Base-by-base conservation (phyloP, 2,888 invertebrate species). In the Cheilosia urbana region DNA sequence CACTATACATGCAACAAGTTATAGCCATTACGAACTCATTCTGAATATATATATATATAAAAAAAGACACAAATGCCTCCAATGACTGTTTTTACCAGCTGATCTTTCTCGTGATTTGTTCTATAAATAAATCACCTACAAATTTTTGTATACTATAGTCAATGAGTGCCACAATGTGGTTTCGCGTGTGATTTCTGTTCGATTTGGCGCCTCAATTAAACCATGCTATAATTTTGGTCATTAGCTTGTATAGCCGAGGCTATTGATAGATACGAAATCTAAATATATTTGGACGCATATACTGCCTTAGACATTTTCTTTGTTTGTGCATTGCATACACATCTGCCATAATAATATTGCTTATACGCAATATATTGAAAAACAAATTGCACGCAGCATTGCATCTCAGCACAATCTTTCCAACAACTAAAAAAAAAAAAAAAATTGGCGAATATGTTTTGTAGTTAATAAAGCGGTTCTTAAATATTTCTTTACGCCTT, bases 71-170 rank as follows among this genome's bases (percentile, higher is more conserved):
- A 65, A 76, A 63, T 75, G 40, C 55, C 57, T 45, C 40, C 40
- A 19, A 66, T 76, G 75, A 76, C 58, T 76, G 58, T 66, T 66
- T 66, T 30, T 66, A 68, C 76, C 76, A 76, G 76, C 76, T 76
- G 76, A 76, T 76, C 30, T 58, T 72, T 42, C 58, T 68, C 51
- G 76, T 60, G 51, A 17, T 27, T 42, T 75, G 19, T 42, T 66
- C 76, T 68, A 68, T 60, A 76, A 58, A 68, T 76, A 68, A 60
- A 21, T 68, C 47, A 37, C 58, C 40, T 58, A 57, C 40, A 76
- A 51, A 51, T 55, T 34, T 19, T 27, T 60, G 58, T 66, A 13
- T 37, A 37, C 13, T 13, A 37, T 13, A 60, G 76, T 63, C 66
- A 60, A 47, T 68, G 76, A 49, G 51, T 45, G 58, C 15, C 40